Conservation (phyloP, 2,888 invertebrate species). For the Brachyptera putata region DNA sequence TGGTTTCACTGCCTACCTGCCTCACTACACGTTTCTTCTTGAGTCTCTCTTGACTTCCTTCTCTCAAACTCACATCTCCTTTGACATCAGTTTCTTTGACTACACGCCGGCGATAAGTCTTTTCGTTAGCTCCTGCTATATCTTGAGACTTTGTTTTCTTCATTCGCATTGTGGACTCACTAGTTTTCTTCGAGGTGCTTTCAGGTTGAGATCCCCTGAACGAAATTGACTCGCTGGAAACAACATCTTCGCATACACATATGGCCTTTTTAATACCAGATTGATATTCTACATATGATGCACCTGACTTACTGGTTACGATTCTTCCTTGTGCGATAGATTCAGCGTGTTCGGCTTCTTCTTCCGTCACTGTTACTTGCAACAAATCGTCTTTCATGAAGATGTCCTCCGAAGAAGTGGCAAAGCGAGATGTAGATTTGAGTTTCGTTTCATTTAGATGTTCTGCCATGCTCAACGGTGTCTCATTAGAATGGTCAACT, state of each 20-base stretch:
- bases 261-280: conserved; percentile 24
- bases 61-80: neutral
- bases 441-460: neutral
- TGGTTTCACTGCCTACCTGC: neutral
- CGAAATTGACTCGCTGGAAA: conserved; percentile 23
- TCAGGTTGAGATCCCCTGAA: conserved; percentile 1
- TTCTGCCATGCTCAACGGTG: neutral
- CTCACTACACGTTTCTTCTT: neutral
- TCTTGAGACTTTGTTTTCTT: neutral
- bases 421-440: conserved; percentile 28
- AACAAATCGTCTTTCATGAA: conserved; percentile 46
- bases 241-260: conserved; percentile 33
- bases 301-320: conserved; percentile 29
- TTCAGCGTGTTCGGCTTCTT: conserved; percentile 14
- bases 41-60: neutral
- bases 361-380: conserved; percentile 44
- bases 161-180: neutral
- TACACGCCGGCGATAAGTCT: neutral
- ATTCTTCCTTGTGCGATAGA: conserved; percentile 18
- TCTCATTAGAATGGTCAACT: conserved; percentile 11
- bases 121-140: neutral
- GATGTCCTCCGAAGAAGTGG: conserved; percentile 42
- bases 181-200: conserved; percentile 1
- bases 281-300: conserved; percentile 30
- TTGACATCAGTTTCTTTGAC: neutral